Percentiles rank a stretch among this genome's conserved stretches.
These are phyloP conservation scores for Taurulus bubalis DNA, from an alignment of 2,113 vertebrate genomes.

Conservation along the genomic window DNA sequence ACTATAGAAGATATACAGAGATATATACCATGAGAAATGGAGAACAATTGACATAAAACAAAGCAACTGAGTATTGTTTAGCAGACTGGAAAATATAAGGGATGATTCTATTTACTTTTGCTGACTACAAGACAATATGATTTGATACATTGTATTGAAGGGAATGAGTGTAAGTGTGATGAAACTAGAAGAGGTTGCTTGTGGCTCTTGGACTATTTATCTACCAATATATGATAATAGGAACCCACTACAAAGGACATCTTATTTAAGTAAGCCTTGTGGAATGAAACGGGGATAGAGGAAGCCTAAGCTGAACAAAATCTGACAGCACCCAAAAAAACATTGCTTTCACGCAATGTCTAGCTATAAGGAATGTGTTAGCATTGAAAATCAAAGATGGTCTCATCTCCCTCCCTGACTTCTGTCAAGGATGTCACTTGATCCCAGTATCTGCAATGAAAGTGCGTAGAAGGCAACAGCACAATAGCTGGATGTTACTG, in stretches of 20 bases:
- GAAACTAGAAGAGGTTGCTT: neutral
- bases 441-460: neutral
- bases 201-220: neutral
- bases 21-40: neutral
- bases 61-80: constrained; percentile 28
- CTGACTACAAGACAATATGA: constrained; percentile 18
- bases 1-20: constrained; percentile 71
- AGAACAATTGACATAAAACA: constrained; percentile 19
- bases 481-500: neutral
- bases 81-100: constrained; percentile 11
- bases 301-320: neutral
- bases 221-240: neutral
- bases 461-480: neutral
- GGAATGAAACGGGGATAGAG: neutral
- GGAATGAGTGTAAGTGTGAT: neutral
- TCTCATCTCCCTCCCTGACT: neutral
- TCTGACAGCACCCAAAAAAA: neutral
- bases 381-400: constrained; percentile 3
- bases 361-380: neutral
- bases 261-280: neutral
- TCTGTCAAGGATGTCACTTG: constrained; percentile 11
- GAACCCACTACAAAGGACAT: neutral
- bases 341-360: neutral
- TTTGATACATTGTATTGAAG: constrained; percentile 23
- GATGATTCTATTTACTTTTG: constrained; percentile 28